Evolutionary conservation across 2,888 invertebrate species (phyloP), one percentile per base, ranked within the genome.

Genomic region (Rotaria macrura): DNA sequence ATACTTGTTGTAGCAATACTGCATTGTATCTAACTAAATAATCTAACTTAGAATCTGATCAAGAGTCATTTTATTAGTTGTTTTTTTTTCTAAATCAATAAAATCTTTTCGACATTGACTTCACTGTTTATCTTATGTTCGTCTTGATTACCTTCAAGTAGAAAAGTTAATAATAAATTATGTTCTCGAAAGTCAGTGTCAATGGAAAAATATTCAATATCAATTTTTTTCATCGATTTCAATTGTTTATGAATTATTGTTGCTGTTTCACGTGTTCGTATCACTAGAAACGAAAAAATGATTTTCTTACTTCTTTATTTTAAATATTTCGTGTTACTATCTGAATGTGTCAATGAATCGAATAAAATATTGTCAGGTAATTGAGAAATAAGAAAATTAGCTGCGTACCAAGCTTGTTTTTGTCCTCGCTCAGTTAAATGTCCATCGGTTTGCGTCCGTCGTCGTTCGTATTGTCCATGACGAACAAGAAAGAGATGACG

Each of bases 301-400:
- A n/a, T n/a, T n/a, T n/a, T n/a, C n/a, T n/a, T n/a, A n/a, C n/a
- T n/a, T n/a, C n/a, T n/a, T n/a, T n/a, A n/a, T n/a, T n/a, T n/a
- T n/a, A n/a, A n/a, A n/a, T n/a, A n/a, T n/a, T n/a, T n/a, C 6
- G 6, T 65, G 34, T 65, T 65, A 65, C 65, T 79, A 79, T 79
- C 79, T 43, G 79, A 79, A 79, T 79, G 79, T 79, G 79, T 79
- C n/a, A 79, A 43, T n/a, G 79, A 79, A 43, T 79, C 79, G 43
- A 79, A 79, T 43, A 79, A n/a, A 43, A 79, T 43, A 79, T 79
- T 14, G 12, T 79, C 79, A 1, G 79, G 79, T 43, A 79, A 79
- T 43, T 79, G 43, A 14, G 79, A 43, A 10, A 43, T 14, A 14
- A 79, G 43, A 79, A 43, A 79, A 40, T 79, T 79, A 5, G 79